A percentile compares a stretch with the other conserved stretches of the same genome.
Evolutionary conservation across 2,888 invertebrate species (phyloP).

Genomic region (Alentia gelatinosa): DNA sequence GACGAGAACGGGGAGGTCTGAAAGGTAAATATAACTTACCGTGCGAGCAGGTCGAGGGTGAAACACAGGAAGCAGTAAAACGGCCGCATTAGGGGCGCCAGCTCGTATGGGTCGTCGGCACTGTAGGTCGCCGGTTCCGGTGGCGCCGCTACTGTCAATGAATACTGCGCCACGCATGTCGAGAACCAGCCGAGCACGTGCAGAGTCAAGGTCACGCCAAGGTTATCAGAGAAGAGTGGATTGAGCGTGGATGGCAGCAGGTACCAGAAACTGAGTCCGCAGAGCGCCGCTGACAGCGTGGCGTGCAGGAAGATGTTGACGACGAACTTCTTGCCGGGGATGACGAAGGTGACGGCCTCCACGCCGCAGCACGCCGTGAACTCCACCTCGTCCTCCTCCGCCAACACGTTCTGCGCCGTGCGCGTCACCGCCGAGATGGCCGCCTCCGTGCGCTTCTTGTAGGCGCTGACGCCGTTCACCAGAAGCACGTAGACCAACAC

Average conservation of each 20-base stretch:
- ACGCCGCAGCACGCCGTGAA: constrained; percentile 77
- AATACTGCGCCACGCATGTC: constrained; percentile 75
- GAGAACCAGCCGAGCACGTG: constrained; percentile 77
- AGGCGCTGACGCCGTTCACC: constrained; percentile 70
- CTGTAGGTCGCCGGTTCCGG: constrained; percentile 77
- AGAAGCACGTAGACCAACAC: constrained; percentile 72
- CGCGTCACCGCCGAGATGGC: constrained; percentile 10
- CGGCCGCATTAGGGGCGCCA: constrained; percentile 73
- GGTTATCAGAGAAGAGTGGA: constrained; percentile 70
- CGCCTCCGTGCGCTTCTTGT: constrained; percentile 67
- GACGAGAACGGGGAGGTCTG: no score
- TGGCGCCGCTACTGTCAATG: constrained; percentile 75
- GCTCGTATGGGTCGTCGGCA: constrained; percentile 74
- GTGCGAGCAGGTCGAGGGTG: constrained; percentile 71
- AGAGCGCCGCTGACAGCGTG: constrained; percentile 71
- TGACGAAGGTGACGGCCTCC: constrained; percentile 75
- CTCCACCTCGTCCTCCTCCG: constrained; percentile 73
- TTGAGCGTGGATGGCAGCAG: constrained; percentile 74
- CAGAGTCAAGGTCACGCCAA: constrained; percentile 72
- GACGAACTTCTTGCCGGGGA: constrained; percentile 75
- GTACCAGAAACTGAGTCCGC: constrained; percentile 74
- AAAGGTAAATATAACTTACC: constrained; percentile 69
- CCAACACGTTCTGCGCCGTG: constrained; percentile 43
- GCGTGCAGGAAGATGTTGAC: constrained; percentile 75
- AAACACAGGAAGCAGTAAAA: constrained; percentile 76